These are phyloP conservation scores for Cotesia typhae DNA, from an alignment of 1,140 invertebrate species.

Conservation along the genomic window DNA sequence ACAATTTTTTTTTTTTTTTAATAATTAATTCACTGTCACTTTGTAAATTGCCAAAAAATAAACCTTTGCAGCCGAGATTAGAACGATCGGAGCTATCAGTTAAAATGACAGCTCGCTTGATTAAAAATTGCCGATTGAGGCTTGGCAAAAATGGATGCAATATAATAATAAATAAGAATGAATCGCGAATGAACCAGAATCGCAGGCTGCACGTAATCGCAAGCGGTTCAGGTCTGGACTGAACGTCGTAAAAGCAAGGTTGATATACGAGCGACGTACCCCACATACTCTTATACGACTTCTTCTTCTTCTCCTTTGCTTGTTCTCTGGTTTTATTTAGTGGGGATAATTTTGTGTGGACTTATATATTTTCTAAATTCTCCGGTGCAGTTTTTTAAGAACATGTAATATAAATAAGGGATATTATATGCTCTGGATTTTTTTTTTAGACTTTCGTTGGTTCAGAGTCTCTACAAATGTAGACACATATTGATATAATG, in stretches of 20 bases:
- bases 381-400: conserved; percentile 1
- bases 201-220: conserved; percentile 47
- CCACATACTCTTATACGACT: conserved; percentile 58
- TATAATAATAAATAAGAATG: not conserved
- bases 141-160: no score
- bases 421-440: no score
- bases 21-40: no score
- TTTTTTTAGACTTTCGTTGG: no score
- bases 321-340: conserved; percentile 40
- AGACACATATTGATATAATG: no score
- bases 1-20: no score
- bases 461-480: no score
- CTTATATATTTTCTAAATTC: conserved; percentile 32
- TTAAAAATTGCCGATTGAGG: no score
- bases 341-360: conserved; percentile 46
- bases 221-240: conserved; percentile 51
- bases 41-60: no score
- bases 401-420: not conserved
- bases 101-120: no score
- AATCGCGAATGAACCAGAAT: conserved; percentile 5
- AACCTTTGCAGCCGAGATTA: no score
- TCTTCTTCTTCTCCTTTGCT: conserved; percentile 34
- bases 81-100: no score
- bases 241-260: conserved; percentile 48
- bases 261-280: conserved; percentile 57